Conservation (phyloP, 2,797 vertebrate genomes). For the Fratercula arctica region DNA sequence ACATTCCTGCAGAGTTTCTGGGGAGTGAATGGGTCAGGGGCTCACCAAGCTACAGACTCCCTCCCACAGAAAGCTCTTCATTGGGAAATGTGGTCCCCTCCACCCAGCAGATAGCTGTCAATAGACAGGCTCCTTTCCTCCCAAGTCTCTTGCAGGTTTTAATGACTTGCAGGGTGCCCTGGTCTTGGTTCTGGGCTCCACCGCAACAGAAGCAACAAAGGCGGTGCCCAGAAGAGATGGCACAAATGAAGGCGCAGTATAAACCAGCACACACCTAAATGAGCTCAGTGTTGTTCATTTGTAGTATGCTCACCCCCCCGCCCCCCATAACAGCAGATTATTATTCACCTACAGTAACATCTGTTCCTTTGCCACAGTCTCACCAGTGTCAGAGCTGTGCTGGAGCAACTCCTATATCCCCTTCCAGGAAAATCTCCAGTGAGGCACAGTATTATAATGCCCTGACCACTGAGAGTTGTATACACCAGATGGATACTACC, state of each 20-base stretch:
- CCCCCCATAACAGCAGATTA: conserved; percentile 18
- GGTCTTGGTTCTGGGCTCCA: neutral
- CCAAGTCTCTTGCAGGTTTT: neutral
- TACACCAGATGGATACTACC: conserved; percentile 56
- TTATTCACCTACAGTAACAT: conserved; percentile 59
- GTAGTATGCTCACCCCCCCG: neutral
- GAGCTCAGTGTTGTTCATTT: conserved; percentile 1
- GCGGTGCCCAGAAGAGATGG: neutral
- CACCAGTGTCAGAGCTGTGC: conserved; percentile 13
- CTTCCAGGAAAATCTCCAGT: conserved; percentile 55
- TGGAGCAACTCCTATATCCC: conserved; percentile 36
- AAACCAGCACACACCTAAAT: conserved; percentile 2
- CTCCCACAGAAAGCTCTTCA: neutral
- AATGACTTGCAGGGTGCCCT: neutral
- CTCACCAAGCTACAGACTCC: neutral
- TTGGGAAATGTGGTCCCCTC: neutral
- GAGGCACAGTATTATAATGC: conserved; percentile 45
- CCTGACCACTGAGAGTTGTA: conserved; percentile 57
- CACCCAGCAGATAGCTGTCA: neutral
- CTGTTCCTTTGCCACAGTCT: conserved; percentile 53
- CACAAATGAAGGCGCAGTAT: neutral
- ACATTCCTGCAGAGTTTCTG: neutral
- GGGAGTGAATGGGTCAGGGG: neutral
- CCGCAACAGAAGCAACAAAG: neutral
- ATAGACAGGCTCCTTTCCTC: neutral